A percentile compares a stretch with the other conserved stretches of the same genome.
phyloP scores from a whole-genome alignment of 2,113 vertebrate species.

The Nyctibius bracteatus region DNA sequence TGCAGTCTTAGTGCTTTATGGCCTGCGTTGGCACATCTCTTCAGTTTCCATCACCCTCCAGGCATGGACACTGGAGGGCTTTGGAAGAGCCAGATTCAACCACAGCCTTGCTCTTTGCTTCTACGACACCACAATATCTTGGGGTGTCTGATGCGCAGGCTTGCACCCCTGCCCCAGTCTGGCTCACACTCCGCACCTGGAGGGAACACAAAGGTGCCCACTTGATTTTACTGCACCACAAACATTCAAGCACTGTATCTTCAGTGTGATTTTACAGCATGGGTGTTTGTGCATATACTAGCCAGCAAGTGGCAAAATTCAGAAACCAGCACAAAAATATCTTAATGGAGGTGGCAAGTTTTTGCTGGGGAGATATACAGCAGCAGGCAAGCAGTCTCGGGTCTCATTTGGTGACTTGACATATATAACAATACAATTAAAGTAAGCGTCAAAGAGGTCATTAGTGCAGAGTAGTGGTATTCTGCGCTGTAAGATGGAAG shows the following conservation, averaged over 20 bases:
- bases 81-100: background rate
- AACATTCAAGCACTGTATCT: background rate
- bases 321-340: background rate
- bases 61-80: rapidly evolving
- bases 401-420: background rate
- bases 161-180: background rate
- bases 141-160: background rate
- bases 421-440: background rate
- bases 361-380: background rate
- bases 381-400: background rate
- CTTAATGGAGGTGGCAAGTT: background rate
- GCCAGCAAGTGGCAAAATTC: background rate
- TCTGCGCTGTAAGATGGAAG: background rate
- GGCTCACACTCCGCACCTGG: background rate
- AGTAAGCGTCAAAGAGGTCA: background rate
- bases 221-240: background rate
- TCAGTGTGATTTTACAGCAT: background rate
- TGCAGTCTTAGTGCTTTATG: background rate
- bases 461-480: background rate
- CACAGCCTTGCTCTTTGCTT: background rate
- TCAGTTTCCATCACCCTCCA: background rate
- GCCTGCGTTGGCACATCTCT: background rate
- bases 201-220: background rate
- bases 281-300: background rate
- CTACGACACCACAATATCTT: rapidly evolving